Conservation (phyloP, 1,140 invertebrate genomes). For the Zaprionus kolodkinae region DNA sequence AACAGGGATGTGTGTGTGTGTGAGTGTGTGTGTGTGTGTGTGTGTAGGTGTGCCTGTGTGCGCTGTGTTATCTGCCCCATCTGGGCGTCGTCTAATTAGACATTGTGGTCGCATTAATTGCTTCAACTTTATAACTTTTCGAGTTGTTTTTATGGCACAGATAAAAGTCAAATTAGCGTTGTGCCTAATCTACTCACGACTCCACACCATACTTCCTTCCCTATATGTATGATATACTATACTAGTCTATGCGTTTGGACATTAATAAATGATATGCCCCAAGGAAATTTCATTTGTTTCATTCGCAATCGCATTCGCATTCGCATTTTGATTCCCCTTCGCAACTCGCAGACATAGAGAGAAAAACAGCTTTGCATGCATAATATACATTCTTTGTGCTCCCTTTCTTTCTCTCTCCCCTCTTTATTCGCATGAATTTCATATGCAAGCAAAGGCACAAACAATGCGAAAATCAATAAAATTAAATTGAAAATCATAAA, state of each 20-base stretch:
- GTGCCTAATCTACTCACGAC: conserved; percentile 49
- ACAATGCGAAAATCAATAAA: conserved; percentile 75
- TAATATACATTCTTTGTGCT: conserved; percentile 44
- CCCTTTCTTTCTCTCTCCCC: background rate
- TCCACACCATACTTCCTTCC: conserved; percentile 4
- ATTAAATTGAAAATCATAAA: conserved; percentile 74
- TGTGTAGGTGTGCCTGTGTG: conserved; percentile 31
- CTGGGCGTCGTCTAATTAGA: conserved; percentile 71
- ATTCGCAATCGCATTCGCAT: conserved; percentile 45
- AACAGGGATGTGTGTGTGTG: conserved; percentile 20
- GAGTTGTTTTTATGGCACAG: conserved; percentile 59
- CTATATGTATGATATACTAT: background rate
- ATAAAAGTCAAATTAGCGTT: conserved; percentile 69
- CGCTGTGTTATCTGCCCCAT: conserved; percentile 58
- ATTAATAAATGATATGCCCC: conserved; percentile 68
- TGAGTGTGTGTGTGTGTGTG: conserved; percentile 11
- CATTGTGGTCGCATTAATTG: conserved; percentile 75
- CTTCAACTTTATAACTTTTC: conserved; percentile 74
- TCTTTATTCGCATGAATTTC: conserved; percentile 53
- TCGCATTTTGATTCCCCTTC: conserved; percentile 25
- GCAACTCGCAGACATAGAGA: background rate
- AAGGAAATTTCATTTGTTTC: conserved; percentile 57
- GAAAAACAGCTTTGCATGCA: conserved; percentile 68
- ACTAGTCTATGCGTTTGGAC: conserved; percentile 14
- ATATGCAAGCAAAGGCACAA: conserved; percentile 41